Base-by-base conservation (phyloP, 2,113 vertebrate genomes). In the Dermatemys mawii region DNA sequence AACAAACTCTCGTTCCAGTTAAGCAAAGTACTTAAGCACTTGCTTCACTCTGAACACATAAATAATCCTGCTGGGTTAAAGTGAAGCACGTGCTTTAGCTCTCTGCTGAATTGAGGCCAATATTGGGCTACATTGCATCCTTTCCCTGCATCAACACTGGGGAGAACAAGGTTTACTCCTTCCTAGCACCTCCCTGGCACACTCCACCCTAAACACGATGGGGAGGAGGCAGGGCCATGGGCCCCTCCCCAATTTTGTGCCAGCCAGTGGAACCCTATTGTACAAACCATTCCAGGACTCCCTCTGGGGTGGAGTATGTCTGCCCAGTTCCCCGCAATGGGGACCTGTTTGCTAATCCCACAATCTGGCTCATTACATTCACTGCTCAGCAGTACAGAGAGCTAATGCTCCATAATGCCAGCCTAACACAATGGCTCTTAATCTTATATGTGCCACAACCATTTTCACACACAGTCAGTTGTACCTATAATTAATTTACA, bases 401-500 rank as follows among this genome's bases (percentile, higher is more conserved):
- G 46, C 83, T 86, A 89, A 46, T 89, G 90, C 44, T 89, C 76
- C 6, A 0, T 11, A 70, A 67, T 1, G 9, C 41, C 87, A 96
- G 78, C 48, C 46, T 84, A 87, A 80, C 0, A 44, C 83, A 90
- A 70, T 1, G 11, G 81, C 53, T 95, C 32, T 82, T 81, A 51
- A 93, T 82, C 87, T 84, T 84, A 44, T 41, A 4, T 35, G 55
- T 83, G 89, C 78, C 85, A 91, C 83, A 91, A 55, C 51, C 51
- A 35, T 78, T 91, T 92, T 67, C 87, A 89, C 80, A 82, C 46
- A 82, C 87, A 95, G 81, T 90, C 94, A 95, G 41, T 75, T 90
- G 75, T 46, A 91, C 78, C 53, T 91, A 83, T 93, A 96, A 96
- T 96, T 95, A 93, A 91, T 95, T 94, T 93, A 93, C 57, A 86